Evolutionary conservation across 2,888 invertebrate species (phyloP).

Genomic region (Phalangium opilio): DNA sequence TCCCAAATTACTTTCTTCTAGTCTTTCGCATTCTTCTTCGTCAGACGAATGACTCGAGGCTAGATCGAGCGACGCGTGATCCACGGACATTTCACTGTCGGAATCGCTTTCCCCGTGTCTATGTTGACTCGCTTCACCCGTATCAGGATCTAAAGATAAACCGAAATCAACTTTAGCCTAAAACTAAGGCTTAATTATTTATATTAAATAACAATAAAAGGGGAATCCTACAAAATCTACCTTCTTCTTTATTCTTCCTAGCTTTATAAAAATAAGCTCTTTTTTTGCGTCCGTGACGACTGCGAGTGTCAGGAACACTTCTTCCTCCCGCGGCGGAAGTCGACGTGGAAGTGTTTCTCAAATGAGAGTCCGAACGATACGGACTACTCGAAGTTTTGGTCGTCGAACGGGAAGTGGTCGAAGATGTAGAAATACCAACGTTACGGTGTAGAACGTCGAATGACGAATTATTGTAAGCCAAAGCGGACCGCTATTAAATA

Average conservation of each 20-base stretch:
- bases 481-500: constrained; percentile 47
- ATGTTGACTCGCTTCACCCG: constrained; percentile 22
- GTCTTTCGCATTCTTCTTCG: constrained; percentile 43
- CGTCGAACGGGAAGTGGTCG: constrained; percentile 83
- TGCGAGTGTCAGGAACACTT: constrained; percentile 2
- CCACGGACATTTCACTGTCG: constrained; percentile 41
- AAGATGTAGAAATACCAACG: constrained; percentile 85
- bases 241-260: too few relatives aligned
- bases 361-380: constrained; percentile 43
- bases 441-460: constrained; percentile 30
- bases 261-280: neutral
- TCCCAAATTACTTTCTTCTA: too few relatives aligned
- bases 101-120: constrained; percentile 51
- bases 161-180: neutral
- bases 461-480: constrained; percentile 53
- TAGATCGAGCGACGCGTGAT: constrained; percentile 48
- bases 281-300: neutral
- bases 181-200: neutral
- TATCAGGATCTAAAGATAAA: constrained; percentile 23
- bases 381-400: constrained; percentile 79
- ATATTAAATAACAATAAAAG: neutral
- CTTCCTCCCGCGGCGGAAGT: constrained; percentile 12
- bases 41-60: constrained; percentile 93
- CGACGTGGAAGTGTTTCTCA: constrained; percentile 29
- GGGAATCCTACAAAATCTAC: too few relatives aligned